Conservation (phyloP, 2,888 invertebrate genomes). For the Ichneumoninae sp. region DNA sequence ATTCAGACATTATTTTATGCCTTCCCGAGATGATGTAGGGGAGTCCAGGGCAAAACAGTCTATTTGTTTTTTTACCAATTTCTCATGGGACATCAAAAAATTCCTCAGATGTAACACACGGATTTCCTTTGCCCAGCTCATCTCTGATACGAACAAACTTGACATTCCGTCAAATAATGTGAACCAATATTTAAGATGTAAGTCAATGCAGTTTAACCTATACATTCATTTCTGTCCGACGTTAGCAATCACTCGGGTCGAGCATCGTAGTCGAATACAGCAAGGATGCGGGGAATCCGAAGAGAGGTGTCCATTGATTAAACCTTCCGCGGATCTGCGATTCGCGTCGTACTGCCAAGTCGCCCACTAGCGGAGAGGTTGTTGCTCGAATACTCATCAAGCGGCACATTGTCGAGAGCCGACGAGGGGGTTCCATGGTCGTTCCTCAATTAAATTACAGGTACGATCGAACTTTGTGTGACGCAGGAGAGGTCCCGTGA, state of each 20-base stretch:
- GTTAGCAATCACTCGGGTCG: not conserved
- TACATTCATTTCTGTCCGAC: not conserved
- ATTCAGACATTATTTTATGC: not conserved
- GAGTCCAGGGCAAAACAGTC: no score
- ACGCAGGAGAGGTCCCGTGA: constrained; percentile 31
- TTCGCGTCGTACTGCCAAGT: constrained; percentile 21
- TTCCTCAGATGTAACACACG: no score
- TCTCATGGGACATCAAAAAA: no score
- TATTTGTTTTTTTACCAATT: no score
- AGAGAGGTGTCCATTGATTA: not conserved
- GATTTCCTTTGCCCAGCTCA: no score
- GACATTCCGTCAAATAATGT: not conserved
- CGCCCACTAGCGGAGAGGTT: not conserved
- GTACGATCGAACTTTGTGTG: constrained; percentile 43
- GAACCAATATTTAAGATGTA: not conserved
- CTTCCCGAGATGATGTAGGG: not conserved
- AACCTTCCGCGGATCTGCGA: constrained; percentile 18
- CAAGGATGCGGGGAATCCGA: not conserved
- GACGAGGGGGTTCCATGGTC: constrained; percentile 11
- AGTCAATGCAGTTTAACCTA: not conserved
- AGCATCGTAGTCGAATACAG: not conserved
- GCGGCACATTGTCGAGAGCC: constrained; percentile 41
- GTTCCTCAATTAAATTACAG: constrained; percentile 45
- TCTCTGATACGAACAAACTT: no score
- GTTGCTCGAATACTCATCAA: constrained; percentile 45